These are phyloP conservation scores for Sebastes variabilis DNA, from an alignment of 2,797 vertebrate species.

Conservation along the genomic window DNA sequence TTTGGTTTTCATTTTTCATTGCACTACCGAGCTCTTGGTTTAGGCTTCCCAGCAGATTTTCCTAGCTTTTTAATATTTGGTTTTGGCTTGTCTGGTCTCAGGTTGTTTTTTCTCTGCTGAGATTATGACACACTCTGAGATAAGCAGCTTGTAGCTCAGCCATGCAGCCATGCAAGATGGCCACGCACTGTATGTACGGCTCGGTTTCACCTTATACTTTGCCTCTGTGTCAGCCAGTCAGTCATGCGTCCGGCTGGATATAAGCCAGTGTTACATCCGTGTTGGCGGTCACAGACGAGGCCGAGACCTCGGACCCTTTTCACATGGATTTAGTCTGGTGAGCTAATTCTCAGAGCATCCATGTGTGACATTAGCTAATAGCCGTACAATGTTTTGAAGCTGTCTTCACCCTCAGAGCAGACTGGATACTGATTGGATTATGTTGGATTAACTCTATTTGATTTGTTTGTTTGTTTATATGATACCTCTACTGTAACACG, in stretches of 20 bases:
- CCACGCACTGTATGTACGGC: background rate
- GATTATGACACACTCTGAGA: slow-evolving; percentile 57
- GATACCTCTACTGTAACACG: slow-evolving; percentile 15
- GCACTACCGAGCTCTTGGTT: background rate
- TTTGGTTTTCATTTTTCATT: slow-evolving; percentile 4
- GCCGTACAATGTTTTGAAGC: slow-evolving; percentile 28
- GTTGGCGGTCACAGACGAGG: slow-evolving; percentile 31
- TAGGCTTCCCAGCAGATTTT: background rate
- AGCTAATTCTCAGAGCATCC: slow-evolving; percentile 39
- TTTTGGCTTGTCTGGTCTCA: background rate
- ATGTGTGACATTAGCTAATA: slow-evolving; percentile 43
- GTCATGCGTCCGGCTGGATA: slow-evolving; percentile 18
- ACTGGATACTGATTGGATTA: slow-evolving; percentile 66
- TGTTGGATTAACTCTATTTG: slow-evolving; percentile 55
- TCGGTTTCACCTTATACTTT: slow-evolving; percentile 38
- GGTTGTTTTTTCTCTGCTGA: slow-evolving; percentile 37
- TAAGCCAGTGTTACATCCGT: slow-evolving; percentile 30
- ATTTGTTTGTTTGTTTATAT: slow-evolving; percentile 58
- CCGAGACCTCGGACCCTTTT: slow-evolving; percentile 48
- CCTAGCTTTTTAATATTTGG: slow-evolving; percentile 3
- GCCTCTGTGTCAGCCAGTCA: slow-evolving; percentile 33
- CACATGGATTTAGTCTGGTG: slow-evolving; percentile 36
- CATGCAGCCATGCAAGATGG: slow-evolving; percentile 41
- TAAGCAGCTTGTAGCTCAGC: slow-evolving; percentile 63
- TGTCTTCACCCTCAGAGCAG: slow-evolving; percentile 46